Base-by-base conservation (phyloP, 2,888 invertebrate species). In the Agrochola circellaris region DNA sequence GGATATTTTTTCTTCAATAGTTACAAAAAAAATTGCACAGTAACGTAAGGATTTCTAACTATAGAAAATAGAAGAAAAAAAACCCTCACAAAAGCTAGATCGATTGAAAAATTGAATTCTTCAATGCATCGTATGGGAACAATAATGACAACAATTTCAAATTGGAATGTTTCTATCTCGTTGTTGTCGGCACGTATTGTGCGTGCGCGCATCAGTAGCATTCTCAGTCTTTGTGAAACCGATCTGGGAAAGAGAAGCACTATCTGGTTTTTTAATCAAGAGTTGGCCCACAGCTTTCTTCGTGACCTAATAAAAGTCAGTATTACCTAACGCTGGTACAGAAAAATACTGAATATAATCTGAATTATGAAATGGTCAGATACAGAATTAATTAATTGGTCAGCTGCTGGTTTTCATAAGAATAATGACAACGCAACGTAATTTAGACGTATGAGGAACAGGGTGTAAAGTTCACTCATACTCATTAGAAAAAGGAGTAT, bases 61-160 rank as follows among this genome's bases (percentile, higher is more conserved):
- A 20, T 0, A 51, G 0, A 60, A 38, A 65, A 58, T 58, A 30
- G 9, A 30, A 60, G 34, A 56, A 23, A 51, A 60, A 34, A 48
- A n/a, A n/a, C n/a, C 54, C 11, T 26, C 0, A 54, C 26, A 70
- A 72, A 54, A 42, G 30, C 2, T 58, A 75, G 62, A 77, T 79
- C 45, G 67, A 75, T 66, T 77, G 30, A 62, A 77, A 82, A 85
- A 79, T 77, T 20, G 67, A 82, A 80, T 85, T 65, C 68, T 69
- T 8, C 74, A 79, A 38, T 34, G 64, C 64, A 76, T 48, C 73
- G 58, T 76, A 78, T 86, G 75, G 79, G 86, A 90, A 90, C 86
- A 92, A 91, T 91, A 91, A 91, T 85, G 90, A 90, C 91, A 90
- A 88, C 85, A 87, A 91, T 89, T 88, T 86, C 74, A 88, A 89